Evolutionary conservation across 2,113 vertebrate genomes (phyloP).

Genomic region (Apodemus sylvaticus): DNA sequence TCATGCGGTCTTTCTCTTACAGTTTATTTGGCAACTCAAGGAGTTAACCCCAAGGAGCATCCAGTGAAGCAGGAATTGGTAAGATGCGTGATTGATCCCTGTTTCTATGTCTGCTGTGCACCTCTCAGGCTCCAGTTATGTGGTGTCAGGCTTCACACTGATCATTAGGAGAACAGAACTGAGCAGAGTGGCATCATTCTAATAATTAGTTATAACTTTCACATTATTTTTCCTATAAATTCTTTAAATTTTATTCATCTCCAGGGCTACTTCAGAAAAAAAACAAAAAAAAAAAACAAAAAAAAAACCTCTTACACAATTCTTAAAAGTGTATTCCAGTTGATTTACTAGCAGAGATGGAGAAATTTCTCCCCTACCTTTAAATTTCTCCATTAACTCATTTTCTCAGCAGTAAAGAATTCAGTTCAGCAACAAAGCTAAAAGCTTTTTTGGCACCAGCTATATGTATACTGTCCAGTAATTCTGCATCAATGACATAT

Average conservation of each 20-base stretch:
- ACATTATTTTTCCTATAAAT: constrained; percentile 83
- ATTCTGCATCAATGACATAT: constrained; percentile 91
- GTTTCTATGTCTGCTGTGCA: constrained; percentile 20
- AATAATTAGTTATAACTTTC: constrained; percentile 86
- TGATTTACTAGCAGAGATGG: constrained; percentile 89
- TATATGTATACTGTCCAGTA: constrained; percentile 89
- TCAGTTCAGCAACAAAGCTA: constrained; percentile 91
- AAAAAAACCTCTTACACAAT: constrained; percentile 80
- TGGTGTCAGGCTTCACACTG: no score
- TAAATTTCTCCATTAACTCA: constrained; percentile 90
- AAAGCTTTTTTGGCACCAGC: constrained; percentile 93
- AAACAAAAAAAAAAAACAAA: neutral
- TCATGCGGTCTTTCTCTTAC: constrained; percentile 64
- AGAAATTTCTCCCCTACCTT: constrained; percentile 83
- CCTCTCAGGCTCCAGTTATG: neutral
- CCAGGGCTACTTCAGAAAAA: constrained; percentile 71
- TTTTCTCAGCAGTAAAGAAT: constrained; percentile 92
- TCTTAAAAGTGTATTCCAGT: constrained; percentile 84
- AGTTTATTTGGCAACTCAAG: constrained; percentile 97
- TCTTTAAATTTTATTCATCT: constrained; percentile 86
- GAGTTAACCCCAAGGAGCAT: constrained; percentile 97
- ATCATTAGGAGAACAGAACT: constrained; percentile 65
- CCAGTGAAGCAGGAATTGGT: constrained; percentile 98
- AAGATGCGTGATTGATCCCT: constrained; percentile 66
- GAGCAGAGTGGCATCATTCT: constrained; percentile 77